Conservation (phyloP, 2,888 invertebrate species). For the Ormyrus labotus region DNA sequence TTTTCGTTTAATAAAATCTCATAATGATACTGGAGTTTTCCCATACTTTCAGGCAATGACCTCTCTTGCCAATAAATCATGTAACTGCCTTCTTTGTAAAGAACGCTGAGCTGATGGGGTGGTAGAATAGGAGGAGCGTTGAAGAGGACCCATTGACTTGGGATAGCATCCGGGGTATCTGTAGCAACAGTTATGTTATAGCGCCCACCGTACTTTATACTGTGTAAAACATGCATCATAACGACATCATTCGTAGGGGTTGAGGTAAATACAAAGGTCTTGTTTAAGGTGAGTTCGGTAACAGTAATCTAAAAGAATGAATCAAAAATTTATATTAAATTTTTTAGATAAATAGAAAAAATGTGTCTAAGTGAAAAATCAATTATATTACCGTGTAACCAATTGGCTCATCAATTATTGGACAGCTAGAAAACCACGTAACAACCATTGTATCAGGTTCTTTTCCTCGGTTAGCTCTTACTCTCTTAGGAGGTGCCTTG, state of each 20-base stretch:
- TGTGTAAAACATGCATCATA: conserved; percentile 78
- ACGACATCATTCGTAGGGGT: conserved; percentile 76
- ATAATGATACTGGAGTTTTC: conserved; percentile 77
- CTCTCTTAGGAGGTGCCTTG: conserved; percentile 83
- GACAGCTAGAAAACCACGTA: conserved; percentile 85
- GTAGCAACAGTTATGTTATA: conserved; percentile 78
- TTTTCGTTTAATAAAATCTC: conserved; percentile 82
- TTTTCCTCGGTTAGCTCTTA: conserved; percentile 76
- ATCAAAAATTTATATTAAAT: conserved; percentile 10
- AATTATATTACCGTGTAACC: conserved; percentile 80
- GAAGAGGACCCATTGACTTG: conserved; percentile 77
- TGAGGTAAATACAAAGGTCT: conserved; percentile 76
- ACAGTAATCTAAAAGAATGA: conserved; percentile 75
- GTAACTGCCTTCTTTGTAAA: conserved; percentile 80
- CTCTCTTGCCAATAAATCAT: conserved; percentile 82
- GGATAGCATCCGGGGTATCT: conserved; percentile 74
- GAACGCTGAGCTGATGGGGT: conserved; percentile 81
- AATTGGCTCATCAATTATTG: conserved; percentile 75
- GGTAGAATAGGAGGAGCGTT: conserved; percentile 79
- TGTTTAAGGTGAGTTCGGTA: conserved; percentile 76
- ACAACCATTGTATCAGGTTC: conserved; percentile 78
- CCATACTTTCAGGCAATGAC: conserved; percentile 69
- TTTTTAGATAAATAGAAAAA: neutral
- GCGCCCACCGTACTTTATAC: conserved; percentile 78
- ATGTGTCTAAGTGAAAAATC: neutral